A percentile compares a stretch with the other conserved stretches of the same genome.
Conservation (phyloP, 2,113 vertebrate species). For the Pseudopodoces humilis region DNA sequence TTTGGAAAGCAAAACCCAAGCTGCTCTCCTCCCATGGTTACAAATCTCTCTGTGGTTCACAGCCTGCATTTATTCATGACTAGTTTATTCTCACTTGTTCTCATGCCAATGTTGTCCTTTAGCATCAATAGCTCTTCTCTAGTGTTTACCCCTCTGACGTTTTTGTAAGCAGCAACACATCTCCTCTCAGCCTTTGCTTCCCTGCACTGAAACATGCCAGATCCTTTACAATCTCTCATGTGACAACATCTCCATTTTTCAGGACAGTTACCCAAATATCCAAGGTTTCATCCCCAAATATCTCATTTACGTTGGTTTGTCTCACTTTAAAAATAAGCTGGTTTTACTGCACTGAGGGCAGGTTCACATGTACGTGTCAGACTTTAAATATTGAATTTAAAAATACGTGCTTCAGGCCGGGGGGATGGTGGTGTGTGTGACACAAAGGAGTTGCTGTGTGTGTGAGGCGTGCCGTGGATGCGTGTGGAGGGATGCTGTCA, state of each 20-base stretch:
- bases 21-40: background rate
- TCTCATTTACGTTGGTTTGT: background rate
- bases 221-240: background rate
- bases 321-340: background rate
- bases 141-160: slow-evolving; percentile 14
- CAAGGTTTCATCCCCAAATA: background rate
- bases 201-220: background rate
- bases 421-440: background rate
- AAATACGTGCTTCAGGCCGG: fast-evolving
- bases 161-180: slow-evolving; percentile 15
- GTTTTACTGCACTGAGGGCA: background rate
- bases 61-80: slow-evolving; percentile 40
- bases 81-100: slow-evolving; percentile 39
- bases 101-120: slow-evolving; percentile 46
- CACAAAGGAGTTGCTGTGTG: background rate
- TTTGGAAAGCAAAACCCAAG: background rate
- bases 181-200: slow-evolving; percentile 3
- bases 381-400: background rate
- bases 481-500: background rate
- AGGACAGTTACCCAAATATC: background rate
- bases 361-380: background rate
- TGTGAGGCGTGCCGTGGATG: background rate
- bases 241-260: background rate
- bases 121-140: slow-evolving; percentile 49
- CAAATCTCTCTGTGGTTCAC: slow-evolving; percentile 17